Conservation (phyloP, 2,888 invertebrate species). For the Eupithecia subfuscata region DNA sequence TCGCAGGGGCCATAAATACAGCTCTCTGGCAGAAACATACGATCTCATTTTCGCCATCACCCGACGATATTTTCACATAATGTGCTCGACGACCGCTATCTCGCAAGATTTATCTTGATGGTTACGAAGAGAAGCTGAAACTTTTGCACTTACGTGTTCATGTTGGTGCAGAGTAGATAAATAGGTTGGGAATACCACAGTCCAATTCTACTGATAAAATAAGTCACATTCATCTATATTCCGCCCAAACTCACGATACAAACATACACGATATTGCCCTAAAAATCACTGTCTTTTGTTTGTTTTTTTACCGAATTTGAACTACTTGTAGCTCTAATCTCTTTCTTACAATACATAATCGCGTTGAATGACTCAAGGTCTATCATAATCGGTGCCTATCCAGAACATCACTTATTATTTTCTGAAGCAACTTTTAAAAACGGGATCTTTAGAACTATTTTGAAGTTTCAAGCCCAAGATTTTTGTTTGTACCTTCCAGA, state of each 20-base stretch:
- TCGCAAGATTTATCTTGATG: slow-evolving; percentile 69
- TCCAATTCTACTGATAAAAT: neutral
- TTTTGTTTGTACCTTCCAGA: too few species aligned
- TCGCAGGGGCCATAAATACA: slow-evolving; percentile 4
- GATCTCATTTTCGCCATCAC: slow-evolving; percentile 66
- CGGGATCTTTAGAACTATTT: too few species aligned
- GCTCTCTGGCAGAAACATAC: slow-evolving; percentile 33
- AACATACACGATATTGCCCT: too few species aligned
- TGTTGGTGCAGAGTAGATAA: slow-evolving; percentile 13
- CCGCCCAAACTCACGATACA: neutral
- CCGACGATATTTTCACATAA: slow-evolving; percentile 68
- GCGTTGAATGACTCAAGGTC: too few species aligned
- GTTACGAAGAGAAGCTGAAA: slow-evolving; percentile 46
- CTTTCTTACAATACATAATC: too few species aligned
- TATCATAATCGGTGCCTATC: too few species aligned
- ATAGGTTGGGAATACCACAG: slow-evolving; percentile 1
- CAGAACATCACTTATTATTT: too few species aligned
- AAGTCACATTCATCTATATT: neutral
- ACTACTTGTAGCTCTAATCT: too few species aligned
- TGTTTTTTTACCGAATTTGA: too few species aligned
- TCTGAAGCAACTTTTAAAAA: too few species aligned
- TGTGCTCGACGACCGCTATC: slow-evolving; percentile 64
- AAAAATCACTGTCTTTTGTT: too few species aligned
- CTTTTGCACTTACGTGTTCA: slow-evolving; percentile 29
- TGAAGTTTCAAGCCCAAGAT: too few species aligned